Conservation (phyloP, 2,113 vertebrate species). For the Pituophis catenifer region DNA sequence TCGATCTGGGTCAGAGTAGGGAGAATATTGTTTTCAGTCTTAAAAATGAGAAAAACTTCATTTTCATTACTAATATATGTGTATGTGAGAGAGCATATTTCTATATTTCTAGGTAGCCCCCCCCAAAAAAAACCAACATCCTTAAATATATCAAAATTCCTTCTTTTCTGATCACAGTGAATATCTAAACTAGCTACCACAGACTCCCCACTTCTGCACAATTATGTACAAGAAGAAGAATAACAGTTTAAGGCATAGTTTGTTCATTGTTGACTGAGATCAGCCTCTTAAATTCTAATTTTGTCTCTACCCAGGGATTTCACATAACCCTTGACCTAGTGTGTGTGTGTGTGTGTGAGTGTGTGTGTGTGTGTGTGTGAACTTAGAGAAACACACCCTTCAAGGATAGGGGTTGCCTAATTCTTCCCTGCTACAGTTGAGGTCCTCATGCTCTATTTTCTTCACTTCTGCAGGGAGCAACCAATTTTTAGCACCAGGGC, state of each 20-base stretch:
- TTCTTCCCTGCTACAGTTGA: not conserved
- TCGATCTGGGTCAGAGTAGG: not conserved
- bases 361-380: not conserved
- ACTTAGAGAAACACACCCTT: not conserved
- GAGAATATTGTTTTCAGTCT: not conserved
- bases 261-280: not conserved
- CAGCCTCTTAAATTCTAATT: not conserved
- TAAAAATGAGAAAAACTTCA: not conserved
- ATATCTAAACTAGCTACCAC: not conserved
- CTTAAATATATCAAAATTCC: not conserved
- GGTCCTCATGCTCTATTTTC: not conserved
- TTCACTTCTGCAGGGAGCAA: constrained; percentile 82
- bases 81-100: not conserved
- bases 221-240: not conserved
- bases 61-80: not conserved
- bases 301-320: not conserved
- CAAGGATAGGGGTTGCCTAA: not conserved
- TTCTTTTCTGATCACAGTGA: not conserved
- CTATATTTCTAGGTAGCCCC: not conserved
- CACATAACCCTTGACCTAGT: not conserved
- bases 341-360: not conserved
- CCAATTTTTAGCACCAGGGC: constrained; percentile 94
- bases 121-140: not conserved
- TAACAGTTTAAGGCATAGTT: not conserved
- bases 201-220: not conserved